phyloP scores from a whole-genome alignment of 2,888 invertebrate species.

The Scaptomyza tumidula region DNA sequence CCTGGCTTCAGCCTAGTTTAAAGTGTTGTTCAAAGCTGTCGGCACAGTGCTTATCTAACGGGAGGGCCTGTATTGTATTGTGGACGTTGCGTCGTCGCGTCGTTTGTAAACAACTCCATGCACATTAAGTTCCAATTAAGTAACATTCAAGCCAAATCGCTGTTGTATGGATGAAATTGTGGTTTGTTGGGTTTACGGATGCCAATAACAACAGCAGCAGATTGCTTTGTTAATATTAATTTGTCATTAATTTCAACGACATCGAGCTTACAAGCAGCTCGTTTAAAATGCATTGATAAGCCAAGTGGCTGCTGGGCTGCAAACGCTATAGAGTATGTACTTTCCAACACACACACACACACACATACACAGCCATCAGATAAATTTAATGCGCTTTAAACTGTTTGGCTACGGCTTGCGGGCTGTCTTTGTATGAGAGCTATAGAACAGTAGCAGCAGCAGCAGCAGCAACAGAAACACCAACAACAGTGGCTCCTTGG shows the following conservation, averaged over 20 bases:
- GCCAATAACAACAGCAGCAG: constrained; percentile 36
- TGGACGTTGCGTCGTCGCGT: constrained; percentile 13
- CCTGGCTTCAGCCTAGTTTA: constrained; percentile 21
- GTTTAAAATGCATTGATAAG: constrained; percentile 79
- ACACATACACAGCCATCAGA: constrained; percentile 54
- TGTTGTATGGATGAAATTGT: constrained; percentile 40
- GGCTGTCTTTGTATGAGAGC: constrained; percentile 28
- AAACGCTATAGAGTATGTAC: constrained; percentile 36
- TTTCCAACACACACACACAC: constrained; percentile 13
- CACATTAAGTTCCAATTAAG: constrained; percentile 79
- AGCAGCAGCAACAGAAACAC: neutral
- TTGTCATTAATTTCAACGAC: constrained; percentile 72
- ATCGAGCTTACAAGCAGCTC: constrained; percentile 66
- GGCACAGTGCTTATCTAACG: constrained; percentile 61
- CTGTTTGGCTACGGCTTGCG: constrained; percentile 65
- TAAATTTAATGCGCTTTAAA: constrained; percentile 78
- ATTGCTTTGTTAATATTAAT: constrained; percentile 81
- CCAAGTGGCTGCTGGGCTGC: constrained; percentile 55
- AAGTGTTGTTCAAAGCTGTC: constrained; percentile 72
- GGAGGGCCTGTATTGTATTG: constrained; percentile 14
- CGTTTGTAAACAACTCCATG: constrained; percentile 74
- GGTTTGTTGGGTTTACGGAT: constrained; percentile 43
- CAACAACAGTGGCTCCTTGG: constrained; percentile 36
- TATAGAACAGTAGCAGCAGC: neutral
- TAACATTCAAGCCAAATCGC: constrained; percentile 69